These are phyloP conservation scores for Hucho hucho DNA, from an alignment of 2,113 vertebrate genomes.

Conservation along the genomic window DNA sequence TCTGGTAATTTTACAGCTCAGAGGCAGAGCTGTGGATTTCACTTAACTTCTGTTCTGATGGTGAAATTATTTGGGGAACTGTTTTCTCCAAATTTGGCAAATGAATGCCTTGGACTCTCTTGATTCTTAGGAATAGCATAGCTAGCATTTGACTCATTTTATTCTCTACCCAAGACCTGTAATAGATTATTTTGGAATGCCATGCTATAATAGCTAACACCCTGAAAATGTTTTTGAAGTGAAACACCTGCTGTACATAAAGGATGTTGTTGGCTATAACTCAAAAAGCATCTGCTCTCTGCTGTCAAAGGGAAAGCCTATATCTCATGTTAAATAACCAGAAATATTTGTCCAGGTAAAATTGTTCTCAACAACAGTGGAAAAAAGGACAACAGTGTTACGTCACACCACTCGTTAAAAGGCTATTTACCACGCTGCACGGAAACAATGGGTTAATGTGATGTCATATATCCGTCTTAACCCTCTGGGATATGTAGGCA, in stretches of 20 bases:
- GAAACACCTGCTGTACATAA: not conserved
- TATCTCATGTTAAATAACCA: not conserved
- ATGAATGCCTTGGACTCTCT: constrained; percentile 29
- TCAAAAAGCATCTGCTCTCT: not conserved
- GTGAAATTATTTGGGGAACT: constrained; percentile 22
- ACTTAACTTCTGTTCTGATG: constrained; percentile 41
- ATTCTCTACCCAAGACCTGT: not conserved
- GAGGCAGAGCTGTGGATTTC: constrained; percentile 50
- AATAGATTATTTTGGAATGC: not conserved
- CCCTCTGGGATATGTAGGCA: not conserved
- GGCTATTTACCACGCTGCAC: not conserved
- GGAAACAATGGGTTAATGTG: not conserved
- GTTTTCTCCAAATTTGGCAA: constrained; percentile 48
- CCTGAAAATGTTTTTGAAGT: not conserved
- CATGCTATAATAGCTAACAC: not conserved
- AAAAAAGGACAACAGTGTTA: not conserved
- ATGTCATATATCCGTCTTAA: too few species aligned
- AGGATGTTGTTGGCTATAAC: not conserved
- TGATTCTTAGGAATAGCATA: constrained; percentile 22
- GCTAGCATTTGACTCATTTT: constrained; percentile 21
- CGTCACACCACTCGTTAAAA: not conserved
- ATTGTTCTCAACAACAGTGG: not conserved
- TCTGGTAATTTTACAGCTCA: constrained; percentile 56
- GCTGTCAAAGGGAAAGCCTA: not conserved
- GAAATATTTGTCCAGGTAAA: not conserved